Percentiles rank a stretch among this genome's conserved stretches.
Conservation (phyloP, 2,797 vertebrate species). For the Cygnus olor region DNA sequence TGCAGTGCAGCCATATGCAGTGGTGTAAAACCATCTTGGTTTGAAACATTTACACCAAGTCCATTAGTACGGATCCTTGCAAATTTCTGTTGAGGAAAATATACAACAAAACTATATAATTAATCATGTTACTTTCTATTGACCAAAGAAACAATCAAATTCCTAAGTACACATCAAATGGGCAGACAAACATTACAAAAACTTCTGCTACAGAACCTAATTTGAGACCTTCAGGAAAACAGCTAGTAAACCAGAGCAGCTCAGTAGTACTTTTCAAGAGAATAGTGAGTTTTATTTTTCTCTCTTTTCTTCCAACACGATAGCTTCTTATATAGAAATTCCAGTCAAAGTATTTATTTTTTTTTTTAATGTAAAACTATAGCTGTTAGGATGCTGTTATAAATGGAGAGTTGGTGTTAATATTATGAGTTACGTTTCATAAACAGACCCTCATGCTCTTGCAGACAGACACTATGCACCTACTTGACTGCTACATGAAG, state of each 20-base stretch:
- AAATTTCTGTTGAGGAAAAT: conserved; percentile 73
- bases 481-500: not conserved
- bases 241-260: not conserved
- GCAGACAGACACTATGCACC: not conserved
- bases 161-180: not conserved
- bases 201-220: not conserved
- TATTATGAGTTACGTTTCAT: not conserved
- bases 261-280: not conserved
- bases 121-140: not conserved
- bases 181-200: not conserved
- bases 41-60: conserved; percentile 87
- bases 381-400: not conserved
- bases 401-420: not conserved
- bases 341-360: not conserved
- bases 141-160: not conserved
- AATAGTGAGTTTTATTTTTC: not conserved
- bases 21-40: conserved; percentile 83
- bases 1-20: conserved; percentile 90
- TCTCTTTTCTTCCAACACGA: not conserved
- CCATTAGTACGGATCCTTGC: conserved; percentile 77
- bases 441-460: not conserved
- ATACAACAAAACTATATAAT: not conserved
- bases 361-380: not conserved
- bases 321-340: not conserved
- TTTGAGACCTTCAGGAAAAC: not conserved